These are phyloP conservation scores for Smutsia temminckii DNA, from an alignment of 2,797 vertebrate genomes.

Conservation along the genomic window DNA sequence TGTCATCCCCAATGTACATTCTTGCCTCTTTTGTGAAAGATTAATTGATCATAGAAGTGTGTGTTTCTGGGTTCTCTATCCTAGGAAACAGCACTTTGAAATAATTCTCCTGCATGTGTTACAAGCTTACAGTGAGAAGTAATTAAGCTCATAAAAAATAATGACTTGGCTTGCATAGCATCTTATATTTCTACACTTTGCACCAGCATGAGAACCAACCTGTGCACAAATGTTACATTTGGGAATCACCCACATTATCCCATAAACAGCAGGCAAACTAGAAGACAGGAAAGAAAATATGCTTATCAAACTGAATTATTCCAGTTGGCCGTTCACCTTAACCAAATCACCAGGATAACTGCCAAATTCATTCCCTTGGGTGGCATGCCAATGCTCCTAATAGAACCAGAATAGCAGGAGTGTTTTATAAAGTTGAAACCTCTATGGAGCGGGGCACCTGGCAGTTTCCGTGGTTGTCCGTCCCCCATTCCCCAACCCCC, in stretches of 20 bases:
- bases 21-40: too few relatives aligned
- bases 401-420: not conserved
- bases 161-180: not conserved
- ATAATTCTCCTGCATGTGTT: not conserved
- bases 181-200: not conserved
- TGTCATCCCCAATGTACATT: not conserved
- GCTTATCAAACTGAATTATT: conserved; percentile 52
- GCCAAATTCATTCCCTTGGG: not conserved
- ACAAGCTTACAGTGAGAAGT: not conserved
- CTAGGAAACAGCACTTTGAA: not conserved
- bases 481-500: accelerated
- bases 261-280: not conserved
- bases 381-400: not conserved
- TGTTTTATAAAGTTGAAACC: not conserved
- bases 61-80: not conserved
- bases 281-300: conserved; percentile 25
- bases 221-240: not conserved
- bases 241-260: not conserved
- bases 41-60: not conserved
- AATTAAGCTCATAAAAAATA: conserved; percentile 35
- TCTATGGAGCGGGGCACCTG: not conserved
- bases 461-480: not conserved
- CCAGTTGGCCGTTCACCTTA: not conserved
- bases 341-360: not conserved
- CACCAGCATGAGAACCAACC: not conserved